Percentiles rank a stretch among this genome's conserved stretches.
Evolutionary conservation across 1,140 invertebrate genomes (phyloP).

Genomic region (Radopholus similis): DNA sequence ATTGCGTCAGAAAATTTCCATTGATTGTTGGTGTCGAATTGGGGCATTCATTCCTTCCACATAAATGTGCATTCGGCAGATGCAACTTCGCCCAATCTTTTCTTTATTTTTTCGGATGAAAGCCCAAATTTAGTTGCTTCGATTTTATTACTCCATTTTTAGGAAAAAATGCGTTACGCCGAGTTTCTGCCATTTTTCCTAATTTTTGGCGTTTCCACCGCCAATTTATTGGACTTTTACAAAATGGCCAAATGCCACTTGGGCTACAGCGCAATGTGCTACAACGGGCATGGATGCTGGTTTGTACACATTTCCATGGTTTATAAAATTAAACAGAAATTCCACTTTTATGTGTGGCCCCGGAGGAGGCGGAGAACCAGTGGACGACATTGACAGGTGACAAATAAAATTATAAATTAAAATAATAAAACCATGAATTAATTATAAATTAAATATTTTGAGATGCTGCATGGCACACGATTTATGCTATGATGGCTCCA

Average conservation of each 20-base stretch:
- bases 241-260: background rate
- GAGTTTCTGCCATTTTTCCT: too few species aligned
- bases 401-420: background rate
- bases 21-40: too few species aligned
- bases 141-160: too few species aligned
- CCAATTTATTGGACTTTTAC: background rate
- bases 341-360: background rate
- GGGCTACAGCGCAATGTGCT: background rate
- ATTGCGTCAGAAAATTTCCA: too few species aligned
- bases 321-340: background rate
- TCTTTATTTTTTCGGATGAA: too few species aligned
- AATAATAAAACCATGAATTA: background rate
- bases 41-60: too few species aligned
- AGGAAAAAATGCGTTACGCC: too few species aligned
- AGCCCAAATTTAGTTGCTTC: too few species aligned
- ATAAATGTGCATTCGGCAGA: too few species aligned
- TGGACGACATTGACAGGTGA: background rate
- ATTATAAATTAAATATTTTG: background rate
- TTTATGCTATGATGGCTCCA: background rate
- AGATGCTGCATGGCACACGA: background rate
- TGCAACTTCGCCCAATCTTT: too few species aligned
- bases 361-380: background rate
- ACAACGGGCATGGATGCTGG: background rate
- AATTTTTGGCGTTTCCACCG: too few species aligned
- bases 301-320: background rate